Evolutionary conservation across 2,113 vertebrate species (phyloP).

Genomic region (Sinocyclocheilus grahami): DNA sequence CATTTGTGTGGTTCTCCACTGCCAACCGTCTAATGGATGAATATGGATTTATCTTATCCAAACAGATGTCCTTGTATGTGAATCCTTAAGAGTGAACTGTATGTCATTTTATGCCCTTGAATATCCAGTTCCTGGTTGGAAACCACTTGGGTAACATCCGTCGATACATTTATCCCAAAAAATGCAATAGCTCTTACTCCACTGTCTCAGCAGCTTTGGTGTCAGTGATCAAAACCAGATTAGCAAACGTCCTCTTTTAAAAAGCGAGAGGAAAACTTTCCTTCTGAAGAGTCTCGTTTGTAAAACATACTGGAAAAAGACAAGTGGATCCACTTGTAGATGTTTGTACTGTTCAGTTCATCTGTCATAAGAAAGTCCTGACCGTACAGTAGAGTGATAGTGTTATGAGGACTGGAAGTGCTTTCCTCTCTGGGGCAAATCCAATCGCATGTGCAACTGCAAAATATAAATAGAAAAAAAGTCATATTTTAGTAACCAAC

Average conservation of each 20-base stretch:
- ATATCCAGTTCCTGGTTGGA: neutral
- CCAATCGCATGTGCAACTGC: conserved; percentile 83
- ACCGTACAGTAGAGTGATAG: conserved; percentile 87
- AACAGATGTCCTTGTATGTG: neutral
- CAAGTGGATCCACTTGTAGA: conserved; percentile 17
- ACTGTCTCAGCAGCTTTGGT: conserved; percentile 84
- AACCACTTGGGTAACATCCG: neutral
- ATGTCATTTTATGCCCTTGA: conserved; percentile 17
- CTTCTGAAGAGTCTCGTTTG: conserved; percentile 6
- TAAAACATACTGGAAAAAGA: conserved; percentile 34
- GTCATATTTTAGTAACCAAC: neutral
- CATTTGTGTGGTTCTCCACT: conserved; percentile 1
- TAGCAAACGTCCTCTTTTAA: conserved; percentile 33
- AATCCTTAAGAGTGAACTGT: neutral
- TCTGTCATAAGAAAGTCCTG: conserved; percentile 77
- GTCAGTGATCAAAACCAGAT: conserved; percentile 82
- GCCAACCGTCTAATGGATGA: conserved; percentile 15
- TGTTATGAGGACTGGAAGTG: conserved; percentile 78
- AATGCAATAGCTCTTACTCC: conserved; percentile 16
- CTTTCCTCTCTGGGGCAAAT: conserved; percentile 79
- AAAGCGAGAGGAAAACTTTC: conserved; percentile 27
- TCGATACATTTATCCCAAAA: neutral
- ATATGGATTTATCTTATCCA: neutral
- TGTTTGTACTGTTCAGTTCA: conserved; percentile 35
- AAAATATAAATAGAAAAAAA: conserved; percentile 22